phyloP scores from a whole-genome alignment of 1,140 invertebrate genomes.

The Semibalanus balanoides region DNA sequence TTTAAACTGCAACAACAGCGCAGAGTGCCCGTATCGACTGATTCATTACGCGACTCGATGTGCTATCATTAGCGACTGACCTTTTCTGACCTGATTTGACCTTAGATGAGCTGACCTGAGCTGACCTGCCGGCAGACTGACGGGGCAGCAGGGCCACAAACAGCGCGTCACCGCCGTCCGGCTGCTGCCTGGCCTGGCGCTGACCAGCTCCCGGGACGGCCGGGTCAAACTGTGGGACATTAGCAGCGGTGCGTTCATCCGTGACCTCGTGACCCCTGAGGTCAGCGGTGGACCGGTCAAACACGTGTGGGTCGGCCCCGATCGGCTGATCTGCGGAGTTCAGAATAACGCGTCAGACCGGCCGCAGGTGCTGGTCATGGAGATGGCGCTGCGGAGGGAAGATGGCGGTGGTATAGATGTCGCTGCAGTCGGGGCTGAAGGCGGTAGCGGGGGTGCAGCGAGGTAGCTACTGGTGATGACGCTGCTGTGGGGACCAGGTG shows the following conservation, averaged over 20 bases:
- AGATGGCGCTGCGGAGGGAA: not conserved
- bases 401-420: not conserved
- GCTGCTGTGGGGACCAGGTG: too few relatives aligned
- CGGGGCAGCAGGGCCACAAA: not conserved
- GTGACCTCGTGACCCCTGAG: not conserved
- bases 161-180: not conserved
- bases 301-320: not conserved
- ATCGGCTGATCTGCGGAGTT: not conserved
- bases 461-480: too few relatives aligned
- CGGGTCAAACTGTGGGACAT: not conserved
- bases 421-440: too few relatives aligned
- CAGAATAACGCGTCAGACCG: not conserved
- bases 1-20: too few relatives aligned
- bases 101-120: too few relatives aligned
- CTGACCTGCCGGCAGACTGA: not conserved
- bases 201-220: not conserved
- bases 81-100: too few relatives aligned
- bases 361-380: not conserved
- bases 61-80: too few relatives aligned
- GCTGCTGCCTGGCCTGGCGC: not conserved
- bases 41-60: too few relatives aligned
- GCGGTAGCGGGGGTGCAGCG: too few relatives aligned
- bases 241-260: not conserved
- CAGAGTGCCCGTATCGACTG: too few relatives aligned
- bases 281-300: not conserved